Conservation (phyloP, 2,113 vertebrate genomes). For the Bos javanicus region DNA sequence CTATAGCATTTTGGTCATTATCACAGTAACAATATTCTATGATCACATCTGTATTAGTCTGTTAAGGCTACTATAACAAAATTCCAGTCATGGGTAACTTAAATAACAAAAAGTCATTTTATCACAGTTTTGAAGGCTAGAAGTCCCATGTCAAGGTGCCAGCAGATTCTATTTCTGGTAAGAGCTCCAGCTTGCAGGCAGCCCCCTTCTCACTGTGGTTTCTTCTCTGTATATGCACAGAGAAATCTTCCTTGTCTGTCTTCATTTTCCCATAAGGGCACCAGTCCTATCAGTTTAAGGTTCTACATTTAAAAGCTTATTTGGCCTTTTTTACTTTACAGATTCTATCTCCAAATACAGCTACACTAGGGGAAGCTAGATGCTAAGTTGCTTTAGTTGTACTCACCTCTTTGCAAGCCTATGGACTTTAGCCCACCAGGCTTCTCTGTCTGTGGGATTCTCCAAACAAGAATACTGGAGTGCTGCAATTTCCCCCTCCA, state of each 20-base stretch:
- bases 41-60: background rate
- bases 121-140: background rate
- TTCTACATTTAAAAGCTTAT: background rate
- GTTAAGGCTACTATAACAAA: background rate
- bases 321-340: background rate
- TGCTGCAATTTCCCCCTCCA: background rate
- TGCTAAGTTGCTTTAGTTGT: background rate
- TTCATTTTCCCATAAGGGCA: background rate
- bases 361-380: background rate
- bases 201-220: background rate
- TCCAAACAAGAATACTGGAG: background rate
- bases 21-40: background rate
- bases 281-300: background rate
- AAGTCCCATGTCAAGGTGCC: background rate
- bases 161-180: background rate
- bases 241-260: background rate
- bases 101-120: background rate
- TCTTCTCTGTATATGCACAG: background rate
- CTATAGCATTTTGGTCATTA: background rate
- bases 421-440: background rate
- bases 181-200: background rate
- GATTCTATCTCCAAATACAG: background rate
- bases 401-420: background rate
- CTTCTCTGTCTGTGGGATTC: background rate
- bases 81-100: background rate